Evolutionary conservation across 2,888 invertebrate species (phyloP), one percentile per base, ranked within the genome.

Genomic region (Liposcelis brunnea): DNA sequence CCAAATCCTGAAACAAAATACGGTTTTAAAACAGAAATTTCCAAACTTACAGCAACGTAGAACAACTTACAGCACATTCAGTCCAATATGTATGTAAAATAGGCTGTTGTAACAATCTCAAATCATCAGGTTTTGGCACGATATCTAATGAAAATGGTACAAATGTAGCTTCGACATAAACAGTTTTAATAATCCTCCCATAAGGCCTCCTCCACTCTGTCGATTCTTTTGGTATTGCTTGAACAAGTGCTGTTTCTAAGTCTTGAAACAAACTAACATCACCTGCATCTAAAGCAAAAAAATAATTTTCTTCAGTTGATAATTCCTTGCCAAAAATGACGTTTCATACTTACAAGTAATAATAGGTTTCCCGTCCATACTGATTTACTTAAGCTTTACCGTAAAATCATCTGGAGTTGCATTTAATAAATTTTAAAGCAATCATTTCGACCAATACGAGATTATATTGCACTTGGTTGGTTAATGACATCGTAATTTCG

Each of bases 41-140:
- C 7, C 10, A 14, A 14, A 19, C 7, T 15, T 15, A 19, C 31
- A 21, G n/a, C 15, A 11, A 40, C 16, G 4, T 2, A 8, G 11
- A 15, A 6, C n/a, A 34, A 68, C 75, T 69, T 70, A 93, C 93
- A 61, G 76, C 75, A 71, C 93, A 93, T 61, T 94, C 93, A 16
- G 86, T 91, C 80, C 93, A 91, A 63, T 82, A 95, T 48, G 89
- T 83, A 62, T 95, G 91, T 59, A 95, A 77, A 61, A 94, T 80
- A 10, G 93, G 89, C 55, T 85, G 81, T 53, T 86, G 81, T 49
- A 91, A 69, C 40, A 94, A 72, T 58, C 80, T 81, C 64, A 80
- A 77, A 59, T 78, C 75, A 46, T 73, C 74, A 42, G 77, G 79
- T 49, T 76, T 74, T 38, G 83, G 82, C 45, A 87, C 61, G 49